Evolutionary conservation across 2,888 invertebrate genomes (phyloP), one percentile per base, ranked within the genome.

Genomic region (Rhaphigaster nebulosa): DNA sequence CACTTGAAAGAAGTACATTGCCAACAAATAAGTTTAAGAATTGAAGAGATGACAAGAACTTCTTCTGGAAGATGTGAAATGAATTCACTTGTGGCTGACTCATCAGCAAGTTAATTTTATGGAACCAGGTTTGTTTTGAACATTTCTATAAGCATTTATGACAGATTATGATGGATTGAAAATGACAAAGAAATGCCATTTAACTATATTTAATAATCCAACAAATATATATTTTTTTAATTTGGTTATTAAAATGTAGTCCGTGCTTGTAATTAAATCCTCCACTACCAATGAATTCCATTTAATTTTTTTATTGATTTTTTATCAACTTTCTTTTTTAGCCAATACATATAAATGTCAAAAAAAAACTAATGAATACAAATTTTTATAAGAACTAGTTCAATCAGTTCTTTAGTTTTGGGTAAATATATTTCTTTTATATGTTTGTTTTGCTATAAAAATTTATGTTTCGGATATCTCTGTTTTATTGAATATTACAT

Each of bases 41-140:
- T 6, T 76, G 34, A 38, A 38, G 70, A 76, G 13, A 76, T 38
- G 8, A 8, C 23, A 38, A 38, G 70, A 76, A 23, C 38, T 34
- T 20, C 70, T 76, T 65, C 29, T 5, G 20, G 20, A 20, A 0
- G 8, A 76, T 38, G 15, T 29, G 18, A 65, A 76, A 38, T 70
- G 34, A 70, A 34, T 70, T 70, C n/a, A 60, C 60, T 18, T 34
- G 38, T 5, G 10, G 38, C 20, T 38, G 70, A 38, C 6, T 38
- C 70, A 65, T 70, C 70, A 70, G 34, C 10, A 76, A 76, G 38
- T 76, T 76, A 76, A 76, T 76, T 76, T 76, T 76, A 76, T 76
- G 34, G 70, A 76, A 76, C 6, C 70, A 76, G 70, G 70, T 76
- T 76, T 76, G 34, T 6, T 76, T 38, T 38, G 23, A 76, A 76